phyloP scores from a whole-genome alignment of 1,140 invertebrate species.

The Homalodisca vitripennis region DNA sequence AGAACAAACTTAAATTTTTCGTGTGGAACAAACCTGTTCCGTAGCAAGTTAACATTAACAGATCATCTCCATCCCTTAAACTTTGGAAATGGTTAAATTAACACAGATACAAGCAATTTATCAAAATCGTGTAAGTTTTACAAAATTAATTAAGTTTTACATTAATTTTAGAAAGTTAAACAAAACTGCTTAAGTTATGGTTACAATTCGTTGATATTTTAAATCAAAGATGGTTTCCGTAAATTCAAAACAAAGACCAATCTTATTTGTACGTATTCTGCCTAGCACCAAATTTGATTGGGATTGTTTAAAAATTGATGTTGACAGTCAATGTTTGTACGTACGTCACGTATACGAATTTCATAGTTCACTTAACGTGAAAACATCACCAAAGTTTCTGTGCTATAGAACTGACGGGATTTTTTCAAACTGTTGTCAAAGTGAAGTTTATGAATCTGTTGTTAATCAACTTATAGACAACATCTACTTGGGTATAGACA shows the following conservation, averaged over 20 bases:
- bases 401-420: conserved; percentile 18
- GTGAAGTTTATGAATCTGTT: neutral
- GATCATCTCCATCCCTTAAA: too few species aligned
- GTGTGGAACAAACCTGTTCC: too few species aligned
- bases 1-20: too few species aligned
- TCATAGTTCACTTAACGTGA: neutral
- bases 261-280: neutral
- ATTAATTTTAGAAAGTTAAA: too few species aligned
- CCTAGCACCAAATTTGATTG: neutral
- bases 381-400: neutral
- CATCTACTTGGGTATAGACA: neutral
- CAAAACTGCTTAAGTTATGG: too few species aligned
- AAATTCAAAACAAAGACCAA: neutral
- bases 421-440: conserved; percentile 12
- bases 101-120: too few species aligned
- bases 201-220: too few species aligned
- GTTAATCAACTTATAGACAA: neutral
- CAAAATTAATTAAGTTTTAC: too few species aligned
- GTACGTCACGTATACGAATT: conserved; percentile 3
- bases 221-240: neutral
- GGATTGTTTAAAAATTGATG: conserved; percentile 1
- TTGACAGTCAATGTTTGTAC: neutral
- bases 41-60: too few species aligned
- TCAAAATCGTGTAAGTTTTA: too few species aligned
- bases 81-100: too few species aligned